A percentile compares a stretch with the other conserved stretches of the same genome.
These are phyloP conservation scores for Lagenorhynchus albirostris DNA, from an alignment of 2,113 vertebrate species.

Conservation along the genomic window DNA sequence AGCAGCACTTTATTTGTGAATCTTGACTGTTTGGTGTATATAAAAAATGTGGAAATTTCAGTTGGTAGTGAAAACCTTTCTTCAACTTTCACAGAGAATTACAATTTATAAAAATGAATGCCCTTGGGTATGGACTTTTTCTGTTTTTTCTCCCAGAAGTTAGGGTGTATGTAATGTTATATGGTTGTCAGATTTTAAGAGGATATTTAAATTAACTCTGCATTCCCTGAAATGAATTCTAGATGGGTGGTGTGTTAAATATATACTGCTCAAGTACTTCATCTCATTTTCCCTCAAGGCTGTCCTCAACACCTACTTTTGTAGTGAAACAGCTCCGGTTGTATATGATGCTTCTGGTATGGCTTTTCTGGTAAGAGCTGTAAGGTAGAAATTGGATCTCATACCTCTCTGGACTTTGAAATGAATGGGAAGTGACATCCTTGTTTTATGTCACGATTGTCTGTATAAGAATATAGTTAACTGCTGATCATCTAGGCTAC, in stretches of 20 bases:
- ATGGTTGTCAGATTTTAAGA: conserved; percentile 55
- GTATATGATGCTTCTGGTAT: not conserved
- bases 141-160: conserved; percentile 1
- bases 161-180: conserved; percentile 25
- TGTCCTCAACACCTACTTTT: not conserved
- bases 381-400: not conserved
- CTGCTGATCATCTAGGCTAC: not conserved
- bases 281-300: not conserved
- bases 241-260: conserved; percentile 5
- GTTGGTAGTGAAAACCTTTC: conserved; percentile 71
- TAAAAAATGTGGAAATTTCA: conserved; percentile 64
- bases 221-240: conserved; percentile 40
- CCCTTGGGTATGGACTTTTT: conserved; percentile 17
- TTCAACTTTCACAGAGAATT: conserved; percentile 41
- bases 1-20: conserved; percentile 43
- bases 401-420: not conserved
- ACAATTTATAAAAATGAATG: conserved; percentile 25
- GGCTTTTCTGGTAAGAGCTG: not conserved
- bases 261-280: not conserved
- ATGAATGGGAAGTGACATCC: not conserved
- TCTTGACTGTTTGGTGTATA: conserved; percentile 38
- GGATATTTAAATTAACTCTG: conserved; percentile 22
- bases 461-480: not conserved
- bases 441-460: conserved; percentile 30
- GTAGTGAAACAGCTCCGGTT: not conserved